Conservation (phyloP, 2,888 invertebrate species). For the Noctua comes region DNA sequence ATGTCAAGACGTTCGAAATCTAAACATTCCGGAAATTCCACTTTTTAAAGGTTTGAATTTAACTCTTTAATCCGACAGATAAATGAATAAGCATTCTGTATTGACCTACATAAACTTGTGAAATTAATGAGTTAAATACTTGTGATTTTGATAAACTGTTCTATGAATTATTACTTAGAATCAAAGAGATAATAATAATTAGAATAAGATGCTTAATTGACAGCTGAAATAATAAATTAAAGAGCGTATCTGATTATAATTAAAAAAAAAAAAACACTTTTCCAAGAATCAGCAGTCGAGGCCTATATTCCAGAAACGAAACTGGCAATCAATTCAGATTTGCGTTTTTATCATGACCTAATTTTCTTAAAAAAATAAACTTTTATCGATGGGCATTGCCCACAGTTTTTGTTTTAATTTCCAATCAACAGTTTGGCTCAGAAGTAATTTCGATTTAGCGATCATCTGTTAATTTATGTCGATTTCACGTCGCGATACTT, state of each 20-base stretch:
- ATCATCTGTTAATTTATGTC: constrained; percentile 64
- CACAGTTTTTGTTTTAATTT: constrained; percentile 14
- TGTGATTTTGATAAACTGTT: neutral
- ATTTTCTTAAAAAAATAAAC: neutral
- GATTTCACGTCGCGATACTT: constrained; percentile 52
- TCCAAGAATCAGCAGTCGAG: neutral
- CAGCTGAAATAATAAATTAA: neutral
- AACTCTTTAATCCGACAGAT: constrained; percentile 22
- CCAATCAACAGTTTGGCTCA: constrained; percentile 16
- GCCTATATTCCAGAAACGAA: neutral
- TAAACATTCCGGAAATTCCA: constrained; percentile 72
- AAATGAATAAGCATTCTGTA: neutral
- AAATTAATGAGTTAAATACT: neutral
- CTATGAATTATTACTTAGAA: too few relatives aligned
- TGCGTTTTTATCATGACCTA: constrained; percentile 1
- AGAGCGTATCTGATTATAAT: neutral
- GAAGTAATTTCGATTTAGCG: constrained; percentile 61
- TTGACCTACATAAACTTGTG: neutral
- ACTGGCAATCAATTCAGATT: neutral
- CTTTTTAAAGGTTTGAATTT: constrained; percentile 48
- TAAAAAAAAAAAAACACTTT: constrained; percentile 1
- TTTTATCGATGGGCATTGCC: neutral
- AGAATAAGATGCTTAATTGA: neutral
- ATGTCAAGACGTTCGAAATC: constrained; percentile 66
- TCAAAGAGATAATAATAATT: neutral